Base-by-base conservation (phyloP, 2,113 vertebrate species). In the Heterochromis multidens region DNA sequence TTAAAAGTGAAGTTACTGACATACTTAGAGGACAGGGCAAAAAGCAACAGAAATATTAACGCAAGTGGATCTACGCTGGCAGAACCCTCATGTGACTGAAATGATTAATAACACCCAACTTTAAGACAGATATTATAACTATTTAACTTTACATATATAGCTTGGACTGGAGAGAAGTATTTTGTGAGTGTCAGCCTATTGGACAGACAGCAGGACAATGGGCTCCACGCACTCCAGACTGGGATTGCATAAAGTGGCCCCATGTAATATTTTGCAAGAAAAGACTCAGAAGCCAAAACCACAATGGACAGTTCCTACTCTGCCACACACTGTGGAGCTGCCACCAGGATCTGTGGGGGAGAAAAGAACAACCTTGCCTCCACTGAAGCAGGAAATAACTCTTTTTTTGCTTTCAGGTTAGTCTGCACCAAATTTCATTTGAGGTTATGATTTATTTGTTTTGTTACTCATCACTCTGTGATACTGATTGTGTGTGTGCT, bases 211-310 rank as follows among this genome's bases (percentile, higher is more conserved):
- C 9, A 29, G 5, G 77, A 82, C 43, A 80, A 95, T 96, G 94
- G 95, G 95, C n/a, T 94, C 91, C 5, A 86, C 58, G 60, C 88
- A 87, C 63, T 94, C 95, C 84, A 94, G 93, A 92, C 79, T 88
- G 77, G 88, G 92, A 80, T 80, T 86, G 87, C 82, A 70, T 72
- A 91, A 92, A 86, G 94, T 96, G 19, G 90, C 83, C 49, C 94
- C 95, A 43, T 89, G 87, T 84, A 77, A 89, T 29, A 85, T 37
- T 61, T 76, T 83, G 46, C 77, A 25, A 80, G 63, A 92, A 54
- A 82, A 87, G 1, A 61, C 27, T 23, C 33, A 81, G 10, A 58
- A 58, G 4, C 29, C 65, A 33, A 19, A 88, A 80, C 89, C 89
- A 33, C 72, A 85, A 14, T 95, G 91, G 92, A 92, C 88, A 40